Base-by-base conservation (phyloP, 1,140 invertebrate species). In the Agraylea sexmaculata region DNA sequence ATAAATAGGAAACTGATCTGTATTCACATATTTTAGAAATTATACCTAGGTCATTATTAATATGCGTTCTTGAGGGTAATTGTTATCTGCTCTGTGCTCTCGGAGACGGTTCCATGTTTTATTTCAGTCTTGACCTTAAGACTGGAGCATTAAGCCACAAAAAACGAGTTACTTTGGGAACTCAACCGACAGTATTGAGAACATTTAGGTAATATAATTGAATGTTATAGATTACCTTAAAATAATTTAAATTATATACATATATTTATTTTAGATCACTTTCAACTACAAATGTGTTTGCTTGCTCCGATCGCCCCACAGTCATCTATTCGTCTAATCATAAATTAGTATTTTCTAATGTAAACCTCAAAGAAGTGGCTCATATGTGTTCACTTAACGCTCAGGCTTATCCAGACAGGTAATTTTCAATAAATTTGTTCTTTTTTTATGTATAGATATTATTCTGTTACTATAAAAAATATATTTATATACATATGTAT, bases 311-410 rank as follows among this genome's bases (percentile, higher is more conserved):
- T 64, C 74, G 94, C 33, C 95, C 95, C 0, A 96, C 94, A 0
- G 94, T 99, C 2, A 97, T 99, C 48, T 99, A 98, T 67, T 96
- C 91, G 6, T 95, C 90, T 6, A 99, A 98, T 69, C 89, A 97
- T 57, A 99, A 99, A 66, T 70, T 99, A 3, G 92, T 99, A 0
- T 99, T 99, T 66, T 97, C 93, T 16, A 99, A 98, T 70, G 95
- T 99, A 1, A 99, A 99, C 66, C 69, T 99, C 8, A 91, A 92
- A 59, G 89, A 98, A 66, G 94, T 99, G 0, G 91, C 89, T 55
- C 90, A 97, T 56, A 98, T 99, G 91, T 99, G 94, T 64, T 91
- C 91, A 0, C 61, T 98, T 1, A 94, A 97, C 65, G 86, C 92
- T 1, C 79, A 88, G 55, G 84, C 87, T 0, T 98, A 95, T 68